phyloP scores from a whole-genome alignment of 2,113 vertebrate species.

The Haliaeetus leucogaster region DNA sequence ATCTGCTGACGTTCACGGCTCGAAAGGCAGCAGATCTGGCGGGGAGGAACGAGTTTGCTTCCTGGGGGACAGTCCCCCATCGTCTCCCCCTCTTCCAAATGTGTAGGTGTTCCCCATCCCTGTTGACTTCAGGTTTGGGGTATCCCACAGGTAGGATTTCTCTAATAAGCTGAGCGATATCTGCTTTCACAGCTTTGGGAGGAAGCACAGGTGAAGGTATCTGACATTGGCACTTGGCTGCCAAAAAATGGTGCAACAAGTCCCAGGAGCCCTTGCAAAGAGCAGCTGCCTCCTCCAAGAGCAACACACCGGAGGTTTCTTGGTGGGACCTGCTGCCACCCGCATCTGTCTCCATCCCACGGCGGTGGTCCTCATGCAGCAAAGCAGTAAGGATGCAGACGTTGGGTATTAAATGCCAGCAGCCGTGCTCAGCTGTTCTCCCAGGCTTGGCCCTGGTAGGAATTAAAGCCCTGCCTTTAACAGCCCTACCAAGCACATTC shows the following conservation, averaged over 20 bases:
- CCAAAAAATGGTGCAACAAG: neutral
- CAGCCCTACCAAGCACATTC: neutral
- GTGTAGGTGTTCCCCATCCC: neutral
- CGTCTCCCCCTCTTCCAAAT: neutral
- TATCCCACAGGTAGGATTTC: neutral
- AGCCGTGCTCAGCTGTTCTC: neutral
- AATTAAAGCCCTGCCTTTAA: neutral
- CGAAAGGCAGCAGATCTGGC: neutral
- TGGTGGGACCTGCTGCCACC: neutral
- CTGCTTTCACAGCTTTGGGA: neutral
- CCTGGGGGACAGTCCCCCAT: neutral
- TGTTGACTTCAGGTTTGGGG: neutral
- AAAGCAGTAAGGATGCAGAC: neutral
- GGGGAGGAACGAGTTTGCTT: neutral
- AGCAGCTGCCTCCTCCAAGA: neutral
- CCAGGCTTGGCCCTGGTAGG: neutral
- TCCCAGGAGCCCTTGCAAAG: neutral
- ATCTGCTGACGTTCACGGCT: neutral
- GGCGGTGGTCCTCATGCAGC: neutral
- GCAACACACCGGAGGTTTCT: accelerated
- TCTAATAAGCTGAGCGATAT: neutral
- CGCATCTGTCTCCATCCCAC: neutral
- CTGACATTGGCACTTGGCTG: neutral
- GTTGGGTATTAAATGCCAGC: neutral
- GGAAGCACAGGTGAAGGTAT: neutral